Percentiles rank a stretch among this genome's conserved stretches.
phyloP scores from a whole-genome alignment of 1,140 invertebrate species.

The Cephus cinctus region DNA sequence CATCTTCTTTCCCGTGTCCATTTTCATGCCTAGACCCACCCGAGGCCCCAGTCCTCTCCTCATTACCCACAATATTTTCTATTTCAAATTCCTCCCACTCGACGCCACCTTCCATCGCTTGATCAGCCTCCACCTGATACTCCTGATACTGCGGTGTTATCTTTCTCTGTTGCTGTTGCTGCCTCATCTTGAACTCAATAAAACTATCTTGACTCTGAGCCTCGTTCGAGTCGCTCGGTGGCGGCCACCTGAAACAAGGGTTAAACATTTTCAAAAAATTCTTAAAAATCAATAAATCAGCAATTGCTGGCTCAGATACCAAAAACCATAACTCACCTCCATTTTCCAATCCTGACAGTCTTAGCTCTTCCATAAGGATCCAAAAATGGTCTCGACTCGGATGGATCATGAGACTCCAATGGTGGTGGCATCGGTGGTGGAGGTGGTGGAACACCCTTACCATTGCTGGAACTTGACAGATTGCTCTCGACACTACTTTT shows the following conservation, averaged over 20 bases:
- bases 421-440: slow-evolving; percentile 84
- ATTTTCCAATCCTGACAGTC: slow-evolving; percentile 94
- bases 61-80: slow-evolving; percentile 50
- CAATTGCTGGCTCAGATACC: too few species aligned
- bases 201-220: slow-evolving; percentile 69
- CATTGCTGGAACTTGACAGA: slow-evolving; percentile 47
- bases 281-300: neutral
- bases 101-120: slow-evolving; percentile 57
- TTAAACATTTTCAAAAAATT: neutral
- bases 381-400: slow-evolving; percentile 76
- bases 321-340: slow-evolving; percentile 57
- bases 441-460: slow-evolving; percentile 69
- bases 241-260: slow-evolving; percentile 74
- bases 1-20: slow-evolving; percentile 50
- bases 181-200: slow-evolving; percentile 85
- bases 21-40: slow-evolving; percentile 40
- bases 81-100: slow-evolving; percentile 84
- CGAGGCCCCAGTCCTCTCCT: slow-evolving; percentile 37
- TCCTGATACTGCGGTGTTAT: slow-evolving; percentile 67
- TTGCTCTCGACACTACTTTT: slow-evolving; percentile 66
- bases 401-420: slow-evolving; percentile 74
- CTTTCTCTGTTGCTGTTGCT: slow-evolving; percentile 71
- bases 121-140: slow-evolving; percentile 45
- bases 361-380: slow-evolving; percentile 91
- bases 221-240: slow-evolving; percentile 74